Conservation (phyloP, 2,888 invertebrate genomes). For the Hemaris fuciformis region DNA sequence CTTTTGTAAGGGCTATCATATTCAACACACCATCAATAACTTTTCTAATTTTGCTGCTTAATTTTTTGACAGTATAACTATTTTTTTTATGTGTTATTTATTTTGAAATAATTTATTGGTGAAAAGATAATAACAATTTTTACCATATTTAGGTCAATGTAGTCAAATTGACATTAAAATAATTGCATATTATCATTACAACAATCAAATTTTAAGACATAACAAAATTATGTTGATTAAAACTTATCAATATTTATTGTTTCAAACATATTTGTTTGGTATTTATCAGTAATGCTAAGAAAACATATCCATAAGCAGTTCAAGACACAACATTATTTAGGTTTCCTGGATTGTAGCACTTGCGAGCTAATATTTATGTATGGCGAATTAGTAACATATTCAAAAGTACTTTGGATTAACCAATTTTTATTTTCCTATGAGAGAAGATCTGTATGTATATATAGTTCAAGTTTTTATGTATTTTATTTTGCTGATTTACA, state of each 20-base stretch:
- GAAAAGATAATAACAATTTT: no score
- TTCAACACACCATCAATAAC: neutral
- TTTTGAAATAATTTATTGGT: neutral
- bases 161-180: neutral
- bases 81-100: neutral
- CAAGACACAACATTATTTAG: neutral
- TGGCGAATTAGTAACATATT: neutral
- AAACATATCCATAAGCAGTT: neutral
- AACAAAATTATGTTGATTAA: conserved; percentile 3
- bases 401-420: neutral
- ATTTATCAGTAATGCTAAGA: neutral
- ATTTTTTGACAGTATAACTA: neutral
- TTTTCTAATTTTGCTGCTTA: neutral
- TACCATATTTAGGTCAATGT: neutral
- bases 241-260: conserved; percentile 3
- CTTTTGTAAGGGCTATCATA: neutral
- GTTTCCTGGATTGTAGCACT: neutral
- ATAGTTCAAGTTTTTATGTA: neutral
- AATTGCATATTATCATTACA: neutral
- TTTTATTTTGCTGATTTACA: neutral
- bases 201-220: neutral
- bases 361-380: neutral
- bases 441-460: no score
- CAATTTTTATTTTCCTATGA: neutral
- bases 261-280: neutral